These are phyloP conservation scores for Chaitophorus viminalis DNA, from an alignment of 2,888 invertebrate genomes.

Conservation along the genomic window DNA sequence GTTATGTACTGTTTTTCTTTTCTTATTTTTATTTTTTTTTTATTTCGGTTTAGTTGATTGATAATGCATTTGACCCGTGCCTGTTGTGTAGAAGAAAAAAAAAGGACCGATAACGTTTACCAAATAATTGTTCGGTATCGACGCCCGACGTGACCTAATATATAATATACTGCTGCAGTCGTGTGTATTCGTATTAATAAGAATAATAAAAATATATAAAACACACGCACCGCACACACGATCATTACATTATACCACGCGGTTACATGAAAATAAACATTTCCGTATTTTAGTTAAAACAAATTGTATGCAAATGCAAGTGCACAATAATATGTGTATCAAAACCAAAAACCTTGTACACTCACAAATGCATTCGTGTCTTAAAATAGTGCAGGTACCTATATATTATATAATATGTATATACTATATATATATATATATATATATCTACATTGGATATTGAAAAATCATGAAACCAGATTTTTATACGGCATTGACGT, in stretches of 20 bases:
- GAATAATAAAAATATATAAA: background rate
- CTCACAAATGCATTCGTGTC: background rate
- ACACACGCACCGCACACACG: background rate
- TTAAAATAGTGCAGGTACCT: background rate
- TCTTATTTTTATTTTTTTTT: background rate
- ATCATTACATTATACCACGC: background rate
- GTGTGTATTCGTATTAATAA: background rate
- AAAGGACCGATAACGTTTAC: conserved; percentile 4
- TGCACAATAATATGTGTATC: background rate
- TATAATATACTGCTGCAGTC: background rate
- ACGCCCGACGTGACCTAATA: conserved; percentile 31
- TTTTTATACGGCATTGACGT: background rate
- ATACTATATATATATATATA: too few relatives aligned
- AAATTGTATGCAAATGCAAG: background rate
- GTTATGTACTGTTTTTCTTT: background rate
- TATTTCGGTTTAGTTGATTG: conserved; percentile 16
- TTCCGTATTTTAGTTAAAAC: background rate
- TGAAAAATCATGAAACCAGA: background rate
- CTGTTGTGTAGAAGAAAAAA: background rate
- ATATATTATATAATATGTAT: too few relatives aligned
- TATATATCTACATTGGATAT: too few relatives aligned
- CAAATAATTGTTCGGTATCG: conserved; percentile 29
- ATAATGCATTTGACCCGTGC: conserved; percentile 33
- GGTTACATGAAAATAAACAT: background rate
- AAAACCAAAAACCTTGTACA: background rate